A percentile compares a stretch with the other conserved stretches of the same genome.
Conservation (phyloP, 2,113 vertebrate genomes). For the Aldabrachelys gigantea region DNA sequence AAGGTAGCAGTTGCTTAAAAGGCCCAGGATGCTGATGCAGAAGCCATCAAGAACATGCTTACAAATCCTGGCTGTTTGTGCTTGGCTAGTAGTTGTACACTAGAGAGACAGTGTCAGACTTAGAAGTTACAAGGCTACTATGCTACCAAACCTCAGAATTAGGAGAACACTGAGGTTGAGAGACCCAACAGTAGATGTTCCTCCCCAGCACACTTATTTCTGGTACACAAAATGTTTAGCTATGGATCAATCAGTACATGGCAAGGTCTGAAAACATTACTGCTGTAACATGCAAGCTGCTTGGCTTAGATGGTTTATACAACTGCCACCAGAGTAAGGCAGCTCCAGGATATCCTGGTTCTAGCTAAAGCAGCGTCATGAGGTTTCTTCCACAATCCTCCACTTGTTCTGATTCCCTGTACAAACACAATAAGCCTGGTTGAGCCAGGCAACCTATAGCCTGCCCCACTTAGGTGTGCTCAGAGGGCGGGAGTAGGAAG, state of each 20-base stretch:
- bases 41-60: not conserved
- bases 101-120: not conserved
- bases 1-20: not conserved
- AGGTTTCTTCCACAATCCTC: constrained; percentile 68
- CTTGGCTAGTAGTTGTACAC: rapidly evolving
- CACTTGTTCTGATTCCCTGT: constrained; percentile 5
- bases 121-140: too few relatives aligned
- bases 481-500: constrained; percentile 14
- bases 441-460: constrained; percentile 43
- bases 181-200: not conserved
- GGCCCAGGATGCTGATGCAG: rapidly evolving
- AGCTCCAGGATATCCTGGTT: constrained; percentile 73
- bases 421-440: constrained; percentile 52
- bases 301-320: rapidly evolving
- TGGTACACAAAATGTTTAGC: not conserved
- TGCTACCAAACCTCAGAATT: not conserved
- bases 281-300: not conserved
- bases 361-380: constrained; percentile 38
- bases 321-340: not conserved
- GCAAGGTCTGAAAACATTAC: not conserved
- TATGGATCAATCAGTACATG: too few relatives aligned
- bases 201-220: not conserved
- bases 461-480: not conserved
- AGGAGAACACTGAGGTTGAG: not conserved
- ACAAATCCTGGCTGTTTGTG: not conserved